These are phyloP conservation scores for Ictalurus punctatus DNA, from an alignment of 2,113 vertebrate species.

Conservation along the genomic window DNA sequence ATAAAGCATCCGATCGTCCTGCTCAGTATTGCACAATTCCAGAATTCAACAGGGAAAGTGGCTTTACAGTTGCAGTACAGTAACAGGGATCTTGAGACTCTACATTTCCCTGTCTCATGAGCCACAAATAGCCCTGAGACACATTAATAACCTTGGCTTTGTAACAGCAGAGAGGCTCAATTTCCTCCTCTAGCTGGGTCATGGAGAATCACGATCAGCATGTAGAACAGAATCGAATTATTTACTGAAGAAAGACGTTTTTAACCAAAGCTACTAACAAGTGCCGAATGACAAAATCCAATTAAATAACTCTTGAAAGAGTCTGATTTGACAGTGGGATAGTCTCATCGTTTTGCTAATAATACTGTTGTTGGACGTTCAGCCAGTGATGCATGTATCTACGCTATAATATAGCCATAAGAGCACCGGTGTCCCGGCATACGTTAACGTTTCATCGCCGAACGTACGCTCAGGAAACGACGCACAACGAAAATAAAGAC, in stretches of 20 bases:
- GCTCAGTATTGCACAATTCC: not conserved
- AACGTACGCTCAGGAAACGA: not conserved
- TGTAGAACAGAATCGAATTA: not conserved
- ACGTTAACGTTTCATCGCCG: not conserved
- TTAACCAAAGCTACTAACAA: not conserved
- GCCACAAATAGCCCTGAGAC: constrained; percentile 64
- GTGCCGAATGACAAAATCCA: not conserved
- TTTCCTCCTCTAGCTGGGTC: constrained; percentile 62
- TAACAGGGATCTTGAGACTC: constrained; percentile 53
- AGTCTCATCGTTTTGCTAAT: not conserved
- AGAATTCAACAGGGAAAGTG: not conserved
- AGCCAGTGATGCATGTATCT: not conserved
- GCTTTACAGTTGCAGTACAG: constrained; percentile 50
- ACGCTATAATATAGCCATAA: no score
- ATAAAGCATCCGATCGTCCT: not conserved
- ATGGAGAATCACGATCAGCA: constrained; percentile 39
- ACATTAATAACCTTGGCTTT: constrained; percentile 68
- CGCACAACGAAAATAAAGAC: not conserved
- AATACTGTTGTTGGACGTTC: not conserved
- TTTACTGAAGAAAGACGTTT: not conserved
- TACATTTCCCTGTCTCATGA: constrained; percentile 53
- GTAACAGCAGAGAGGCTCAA: constrained; percentile 57
- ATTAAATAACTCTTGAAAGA: not conserved
- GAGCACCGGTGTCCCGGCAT: not conserved
- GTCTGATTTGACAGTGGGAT: not conserved